Evolutionary conservation across 2,888 invertebrate genomes (phyloP), one percentile per base, ranked within the genome.

Genomic region (Sepioteuthis lessoniana): DNA sequence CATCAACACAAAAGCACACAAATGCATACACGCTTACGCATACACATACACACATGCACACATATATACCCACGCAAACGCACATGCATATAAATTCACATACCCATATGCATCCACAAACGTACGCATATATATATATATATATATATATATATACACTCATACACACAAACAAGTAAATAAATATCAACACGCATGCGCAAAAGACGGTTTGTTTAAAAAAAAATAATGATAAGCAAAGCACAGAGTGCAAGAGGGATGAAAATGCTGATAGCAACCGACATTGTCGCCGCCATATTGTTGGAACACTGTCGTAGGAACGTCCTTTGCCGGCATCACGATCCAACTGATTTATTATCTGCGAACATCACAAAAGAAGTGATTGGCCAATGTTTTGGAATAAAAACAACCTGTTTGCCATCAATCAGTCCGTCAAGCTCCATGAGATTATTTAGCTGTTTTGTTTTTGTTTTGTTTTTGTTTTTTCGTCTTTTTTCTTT

Each of bases 361-460:
- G n/a, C n/a, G n/a, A 76, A 76, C n/a, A 76, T 76, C 76, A 76
- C n/a, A 76, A 76, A 76, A 76, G 76, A 76, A n/a, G 76, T n/a
- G 76, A 76, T 76, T n/a, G 76, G n/a, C 76, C n/a, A n/a, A 76
- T 76, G 35, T 76, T 76, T 76, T 76, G n/a, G 19, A 76, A 76
- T n/a, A 76, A 76, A n/a, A 76, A 76, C 76, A 76, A 76, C 76
- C n/a, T 76, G 76, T 76, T 76, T 76, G 76, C n/a, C 76, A 76
- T 76, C 76, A 76, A 76, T 76, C 76, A 76, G 76, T 13, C 10
- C 76, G 76, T 76, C 76, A 76, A 76, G n/a, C n/a, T 76, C 31
- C 76, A 13, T 5, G n/a, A 76, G 76, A 76, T 76, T 76, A 76
- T 76, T 55, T 55, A 21, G 21, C 21, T 5, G 21, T 10, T n/a